These are phyloP conservation scores for Manis crassicaudata DNA, from an alignment of 2,797 vertebrate species.

Conservation along the genomic window DNA sequence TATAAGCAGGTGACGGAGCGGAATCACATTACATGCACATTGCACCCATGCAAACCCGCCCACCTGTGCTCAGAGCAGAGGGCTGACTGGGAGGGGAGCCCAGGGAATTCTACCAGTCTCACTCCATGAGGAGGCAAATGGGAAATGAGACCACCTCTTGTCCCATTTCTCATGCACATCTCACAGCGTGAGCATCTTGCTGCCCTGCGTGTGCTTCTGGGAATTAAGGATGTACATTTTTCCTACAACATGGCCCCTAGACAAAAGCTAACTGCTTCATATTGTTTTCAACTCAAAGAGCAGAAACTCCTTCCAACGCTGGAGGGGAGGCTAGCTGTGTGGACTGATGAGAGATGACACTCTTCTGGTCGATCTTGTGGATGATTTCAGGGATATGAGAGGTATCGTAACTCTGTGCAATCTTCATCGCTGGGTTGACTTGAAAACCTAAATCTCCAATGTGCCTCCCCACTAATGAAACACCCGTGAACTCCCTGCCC, in stretches of 20 bases:
- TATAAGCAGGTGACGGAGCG: neutral
- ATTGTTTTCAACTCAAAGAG: neutral
- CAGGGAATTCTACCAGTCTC: neutral
- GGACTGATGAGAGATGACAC: neutral
- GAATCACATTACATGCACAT: too few species aligned
- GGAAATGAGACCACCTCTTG: fast-evolving
- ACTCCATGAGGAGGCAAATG: fast-evolving
- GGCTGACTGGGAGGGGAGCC: fast-evolving
- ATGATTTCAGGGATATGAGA: neutral
- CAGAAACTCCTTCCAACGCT: fast-evolving
- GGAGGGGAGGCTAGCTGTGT: neutral
- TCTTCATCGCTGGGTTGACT: neutral
- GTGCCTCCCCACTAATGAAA: neutral
- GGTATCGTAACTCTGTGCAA: neutral
- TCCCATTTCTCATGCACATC: neutral
- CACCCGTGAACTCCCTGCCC: fast-evolving
- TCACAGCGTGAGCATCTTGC: neutral
- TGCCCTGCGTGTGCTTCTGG: neutral
- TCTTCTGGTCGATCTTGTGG: fast-evolving
- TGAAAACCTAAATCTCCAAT: neutral
- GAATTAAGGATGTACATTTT: neutral
- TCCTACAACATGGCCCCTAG: fast-evolving
- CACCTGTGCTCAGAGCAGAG: neutral
- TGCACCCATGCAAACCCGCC: fast-evolving
- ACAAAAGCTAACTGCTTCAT: neutral